Evolutionary conservation across 2,888 invertebrate genomes (phyloP), one percentile per base, ranked within the genome.

Genomic region (Helicoverpa assulta): DNA sequence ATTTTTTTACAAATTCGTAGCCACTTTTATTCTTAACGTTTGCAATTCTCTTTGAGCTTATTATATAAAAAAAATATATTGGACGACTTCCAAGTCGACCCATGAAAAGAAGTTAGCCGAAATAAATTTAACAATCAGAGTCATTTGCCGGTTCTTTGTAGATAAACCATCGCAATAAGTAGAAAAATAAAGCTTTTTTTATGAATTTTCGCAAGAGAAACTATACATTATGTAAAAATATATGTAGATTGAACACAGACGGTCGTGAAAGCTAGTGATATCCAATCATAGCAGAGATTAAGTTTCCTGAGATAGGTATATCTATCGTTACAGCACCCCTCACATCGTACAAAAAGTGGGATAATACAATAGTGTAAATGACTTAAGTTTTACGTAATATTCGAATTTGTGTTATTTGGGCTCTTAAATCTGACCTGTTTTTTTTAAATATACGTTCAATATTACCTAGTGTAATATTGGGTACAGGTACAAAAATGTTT

Each of bases 111-210:
- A 70, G 79, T 82, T 78, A 76, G 69, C 70, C 43, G 69, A 80
- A 77, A 78, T 73, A 81, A 81, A 84, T 86, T 85, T 81, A 82
- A 84, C 83, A 86, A 86, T 84, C 81, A 83, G 54, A 78, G 70
- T 71, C 75, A 74, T 83, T 87, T 82, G 74, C 76, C 77, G 78
- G 83, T 80, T 80, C 65, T 81, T 73, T 81, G 74, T 79, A 63
- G 62, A 78, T 70, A 72, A 81, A 77, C 70, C 76, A 78, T 67
- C 47, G 64, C 50, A 47, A 59, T 61, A 78, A 74, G 70, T 67
- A 79, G 51, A 61, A 53, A 60, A 58, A 61, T 40, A 51, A 5
- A 0, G 40, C 33, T 8, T 8, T 47, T 67, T 67, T 58, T 40
- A 21, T 53, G 18, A 21, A 56, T 59, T 65, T 18, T 10, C 5